A percentile compares a stretch with the other conserved stretches of the same genome.
These are phyloP conservation scores for Corydoras sp. DNA, from an alignment of 2,113 vertebrate genomes.

Conservation along the genomic window DNA sequence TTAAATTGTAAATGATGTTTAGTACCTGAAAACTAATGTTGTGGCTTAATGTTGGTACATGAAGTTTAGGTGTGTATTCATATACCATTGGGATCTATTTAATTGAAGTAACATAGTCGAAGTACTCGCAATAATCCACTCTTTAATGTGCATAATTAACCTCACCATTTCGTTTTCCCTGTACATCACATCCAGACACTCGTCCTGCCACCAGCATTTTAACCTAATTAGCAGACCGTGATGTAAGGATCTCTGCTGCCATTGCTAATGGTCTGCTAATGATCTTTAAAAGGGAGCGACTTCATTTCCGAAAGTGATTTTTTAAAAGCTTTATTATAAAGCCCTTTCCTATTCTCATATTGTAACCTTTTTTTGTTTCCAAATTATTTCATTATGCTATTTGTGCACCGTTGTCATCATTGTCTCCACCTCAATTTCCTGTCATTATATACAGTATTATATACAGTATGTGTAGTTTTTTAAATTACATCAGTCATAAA, in stretches of 20 bases:
- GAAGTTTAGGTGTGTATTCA: neutral
- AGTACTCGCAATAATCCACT: slow-evolving; percentile 47
- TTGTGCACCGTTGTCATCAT: neutral
- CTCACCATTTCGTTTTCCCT: slow-evolving; percentile 41
- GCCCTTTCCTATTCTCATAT: neutral
- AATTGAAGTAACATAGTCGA: slow-evolving; percentile 23
- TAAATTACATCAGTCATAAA: neutral
- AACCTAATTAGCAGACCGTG: slow-evolving; percentile 50
- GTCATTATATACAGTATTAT: neutral
- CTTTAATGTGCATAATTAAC: slow-evolving; percentile 49
- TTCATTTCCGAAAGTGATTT: slow-evolving; percentile 51
- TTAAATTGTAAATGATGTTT: too few species aligned
- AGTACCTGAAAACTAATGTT: too few species aligned
- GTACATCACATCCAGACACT: slow-evolving; percentile 44
- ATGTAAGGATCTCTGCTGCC: slow-evolving; percentile 49
- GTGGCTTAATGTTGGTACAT: too few species aligned
- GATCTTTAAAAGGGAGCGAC: slow-evolving; percentile 47
- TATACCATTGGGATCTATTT: slow-evolving; percentile 24
- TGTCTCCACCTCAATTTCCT: neutral
- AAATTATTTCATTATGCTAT: slow-evolving; percentile 32
- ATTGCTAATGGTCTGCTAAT: slow-evolving; percentile 51
- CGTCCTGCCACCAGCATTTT: slow-evolving; percentile 49
- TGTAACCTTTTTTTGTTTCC: slow-evolving; percentile 14
- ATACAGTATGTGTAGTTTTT: too few species aligned
- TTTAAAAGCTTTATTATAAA: slow-evolving; percentile 45